Evolutionary conservation across 2,888 invertebrate species (phyloP).

Genomic region (Tinea semifulvella): DNA sequence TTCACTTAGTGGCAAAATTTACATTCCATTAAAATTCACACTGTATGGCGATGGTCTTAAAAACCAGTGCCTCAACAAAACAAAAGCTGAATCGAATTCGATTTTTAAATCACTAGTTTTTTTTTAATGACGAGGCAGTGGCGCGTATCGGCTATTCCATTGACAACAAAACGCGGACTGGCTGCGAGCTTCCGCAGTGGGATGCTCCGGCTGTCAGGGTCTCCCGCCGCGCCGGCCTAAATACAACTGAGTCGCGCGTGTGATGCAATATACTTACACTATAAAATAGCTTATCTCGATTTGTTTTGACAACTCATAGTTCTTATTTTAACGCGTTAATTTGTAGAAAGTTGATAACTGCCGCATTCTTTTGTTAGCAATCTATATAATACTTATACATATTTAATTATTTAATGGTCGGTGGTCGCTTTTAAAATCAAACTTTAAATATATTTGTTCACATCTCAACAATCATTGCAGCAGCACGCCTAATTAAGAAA

Average conservation of each 20-base stretch:
- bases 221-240: slow-evolving; percentile 62
- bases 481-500: too few relatives aligned
- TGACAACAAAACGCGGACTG: slow-evolving; percentile 42
- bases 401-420: too few relatives aligned
- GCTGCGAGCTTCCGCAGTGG: slow-evolving; percentile 42
- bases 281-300: slow-evolving; percentile 41
- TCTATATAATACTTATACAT: too few relatives aligned
- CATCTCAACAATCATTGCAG: too few relatives aligned
- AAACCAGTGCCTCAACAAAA: too few relatives aligned
- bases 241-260: slow-evolving; percentile 35
- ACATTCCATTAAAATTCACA: too few relatives aligned
- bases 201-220: slow-evolving; percentile 25
- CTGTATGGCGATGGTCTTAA: too few relatives aligned
- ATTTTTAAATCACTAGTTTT: not conserved
- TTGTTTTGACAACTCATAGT: slow-evolving; percentile 36
- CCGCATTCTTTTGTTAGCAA: too few relatives aligned
- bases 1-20: too few relatives aligned
- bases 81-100: not conserved
- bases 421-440: not conserved
- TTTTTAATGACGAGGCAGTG: slow-evolving; percentile 23
- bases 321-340: not conserved
- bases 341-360: too few relatives aligned
- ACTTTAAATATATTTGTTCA: not conserved
- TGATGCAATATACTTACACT: slow-evolving; percentile 59
- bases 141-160: slow-evolving; percentile 45